A percentile compares a stretch with the other conserved stretches of the same genome.
phyloP scores from a whole-genome alignment of 2,888 invertebrate genomes.

The Nymphalis urticae region DNA sequence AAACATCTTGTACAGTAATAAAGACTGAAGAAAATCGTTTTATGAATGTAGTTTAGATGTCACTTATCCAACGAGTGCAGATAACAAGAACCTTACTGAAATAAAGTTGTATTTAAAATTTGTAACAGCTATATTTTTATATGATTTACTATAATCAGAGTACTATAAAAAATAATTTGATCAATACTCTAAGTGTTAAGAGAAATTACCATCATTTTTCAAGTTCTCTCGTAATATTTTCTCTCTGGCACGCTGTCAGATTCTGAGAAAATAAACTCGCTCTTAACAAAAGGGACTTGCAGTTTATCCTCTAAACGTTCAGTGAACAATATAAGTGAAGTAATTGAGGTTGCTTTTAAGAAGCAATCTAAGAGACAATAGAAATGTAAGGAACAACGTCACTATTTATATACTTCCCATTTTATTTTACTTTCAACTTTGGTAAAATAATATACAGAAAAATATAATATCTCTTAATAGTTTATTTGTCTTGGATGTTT shows the following conservation, averaged over 20 bases:
- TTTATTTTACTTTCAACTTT: not conserved
- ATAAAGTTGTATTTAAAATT: no score
- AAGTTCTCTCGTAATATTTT: not conserved
- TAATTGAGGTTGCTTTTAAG: slow-evolving; percentile 31
- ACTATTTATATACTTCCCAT: slow-evolving; percentile 22
- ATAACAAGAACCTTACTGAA: no score
- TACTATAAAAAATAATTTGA: no score
- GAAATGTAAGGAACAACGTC: slow-evolving; percentile 24
- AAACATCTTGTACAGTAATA: not conserved
- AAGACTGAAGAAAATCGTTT: not conserved
- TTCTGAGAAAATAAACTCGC: slow-evolving; percentile 4
- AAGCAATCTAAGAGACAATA: slow-evolving; percentile 29
- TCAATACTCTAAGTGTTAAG: not conserved
- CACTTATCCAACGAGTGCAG: not conserved
- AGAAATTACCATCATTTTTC: not conserved
- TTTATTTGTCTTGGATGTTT: no score
- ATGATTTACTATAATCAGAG: no score
- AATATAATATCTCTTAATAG: no score
- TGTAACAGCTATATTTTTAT: no score
- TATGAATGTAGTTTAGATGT: not conserved
- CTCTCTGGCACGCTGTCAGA: not conserved
- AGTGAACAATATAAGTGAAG: slow-evolving; percentile 28
- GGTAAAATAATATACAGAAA: not conserved
- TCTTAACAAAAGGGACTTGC: slow-evolving; percentile 13
- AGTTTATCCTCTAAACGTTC: slow-evolving; percentile 17